Base-by-base conservation (phyloP, 2,888 invertebrate genomes). In the Magallana nippona region DNA sequence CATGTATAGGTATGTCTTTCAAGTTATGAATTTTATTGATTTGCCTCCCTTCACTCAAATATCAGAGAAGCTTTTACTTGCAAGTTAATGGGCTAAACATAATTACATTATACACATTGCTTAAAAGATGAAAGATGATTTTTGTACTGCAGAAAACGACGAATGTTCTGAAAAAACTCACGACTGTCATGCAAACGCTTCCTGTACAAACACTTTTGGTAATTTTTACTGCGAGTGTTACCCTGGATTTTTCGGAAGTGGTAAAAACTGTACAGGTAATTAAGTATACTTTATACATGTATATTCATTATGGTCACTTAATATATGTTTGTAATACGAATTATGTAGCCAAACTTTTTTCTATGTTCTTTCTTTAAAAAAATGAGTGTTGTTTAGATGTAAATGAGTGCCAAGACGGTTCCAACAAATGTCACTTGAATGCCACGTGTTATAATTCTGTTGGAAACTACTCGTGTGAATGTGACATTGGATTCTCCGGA, bases 171-270 rank as follows among this genome's bases (percentile, higher is more conserved):
- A 71, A 22, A 71, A 71, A 0, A 71, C 71, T 3, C 79, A 57
- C 55, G 77, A 71, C 55, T 84, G 84, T 71, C 55, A 58, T 13
- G 8, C 55, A 0, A 80, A 79, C 63, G 84, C 84, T 57, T 56
- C 56, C 10, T 84, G 84, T 77, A 56, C 19, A 3, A 63, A 84
- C 13, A 82, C 80, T 1, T 58, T 32, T 77, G 84, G 84, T 10
- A 58, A 55, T 32, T 84, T 79, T 56, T 44, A 56, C 27, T 83
- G 83, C 55, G 11, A 56, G n/a, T 83, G 83, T 81, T 77, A 83
- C 10, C 32, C 22, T 3, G 83, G 83, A 17, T 83, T 60, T 55
- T 56, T 19, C 44, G 83, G 83, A 17, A 60, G 81, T 78, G 83
- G 83, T 8, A 22, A 3, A 19, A 57, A n/a, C 15, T 83, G 83